These are phyloP conservation scores for Strix aluco DNA, from an alignment of 2,113 vertebrate species.

Conservation along the genomic window DNA sequence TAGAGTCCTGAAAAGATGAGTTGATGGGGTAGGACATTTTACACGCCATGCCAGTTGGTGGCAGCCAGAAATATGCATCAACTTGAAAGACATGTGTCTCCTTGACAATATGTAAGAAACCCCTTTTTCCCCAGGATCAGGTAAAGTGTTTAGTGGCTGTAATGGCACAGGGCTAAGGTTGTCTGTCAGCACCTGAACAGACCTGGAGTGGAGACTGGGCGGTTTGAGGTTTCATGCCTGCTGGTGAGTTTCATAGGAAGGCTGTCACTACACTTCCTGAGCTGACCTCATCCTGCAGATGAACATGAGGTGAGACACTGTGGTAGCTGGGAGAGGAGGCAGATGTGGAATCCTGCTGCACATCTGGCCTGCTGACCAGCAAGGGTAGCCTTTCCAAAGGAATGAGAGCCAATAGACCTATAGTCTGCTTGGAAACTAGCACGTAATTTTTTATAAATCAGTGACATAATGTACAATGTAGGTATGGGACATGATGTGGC, in stretches of 20 bases:
- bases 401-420: neutral
- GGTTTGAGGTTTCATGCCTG: neutral
- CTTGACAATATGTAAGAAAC: neutral
- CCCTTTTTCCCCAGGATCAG: neutral
- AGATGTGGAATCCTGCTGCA: neutral
- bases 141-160: neutral
- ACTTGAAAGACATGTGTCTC: neutral
- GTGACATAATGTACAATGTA: neutral
- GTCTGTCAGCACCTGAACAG: neutral
- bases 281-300: neutral
- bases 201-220: accelerated
- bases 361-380: neutral
- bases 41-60: neutral
- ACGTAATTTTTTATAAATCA: neutral
- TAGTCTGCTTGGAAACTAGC: neutral
- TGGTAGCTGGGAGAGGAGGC: neutral
- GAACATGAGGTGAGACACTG: neutral
- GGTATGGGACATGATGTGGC: neutral
- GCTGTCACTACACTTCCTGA: neutral
- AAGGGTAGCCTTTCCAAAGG: neutral
- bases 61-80: neutral
- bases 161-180: neutral
- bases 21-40: neutral
- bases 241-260: neutral
- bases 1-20: neutral